Conservation (phyloP, 2,797 vertebrate genomes). For the Aotus griseimembra region DNA sequence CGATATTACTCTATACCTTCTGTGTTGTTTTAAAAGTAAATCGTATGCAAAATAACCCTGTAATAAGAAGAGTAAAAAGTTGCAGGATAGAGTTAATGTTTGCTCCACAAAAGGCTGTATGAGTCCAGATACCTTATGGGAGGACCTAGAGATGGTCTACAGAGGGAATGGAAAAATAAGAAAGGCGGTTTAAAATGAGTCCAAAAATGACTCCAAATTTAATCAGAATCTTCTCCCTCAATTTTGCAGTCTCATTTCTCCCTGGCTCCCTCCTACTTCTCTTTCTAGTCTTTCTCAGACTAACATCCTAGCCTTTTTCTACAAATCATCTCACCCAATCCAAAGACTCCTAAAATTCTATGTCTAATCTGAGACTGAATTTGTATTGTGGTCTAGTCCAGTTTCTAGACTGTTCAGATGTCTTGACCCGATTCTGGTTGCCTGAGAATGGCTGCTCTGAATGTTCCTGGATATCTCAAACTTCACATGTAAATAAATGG, state of each 20-base stretch:
- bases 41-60: background rate
- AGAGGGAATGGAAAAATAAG: background rate
- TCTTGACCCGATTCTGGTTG: background rate
- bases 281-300: background rate
- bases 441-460: background rate
- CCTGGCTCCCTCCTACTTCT: background rate
- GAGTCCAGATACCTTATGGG: background rate
- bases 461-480: background rate
- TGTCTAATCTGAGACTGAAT: background rate
- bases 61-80: background rate
- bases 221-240: background rate
- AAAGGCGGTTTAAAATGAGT: background rate
- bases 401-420: background rate
- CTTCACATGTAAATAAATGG: background rate
- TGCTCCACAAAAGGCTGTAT: background rate
- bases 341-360: background rate
- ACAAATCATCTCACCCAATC: background rate
- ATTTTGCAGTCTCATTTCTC: background rate
- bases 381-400: fast-evolving
- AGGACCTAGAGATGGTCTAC: background rate
- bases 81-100: background rate
- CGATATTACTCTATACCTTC: background rate
- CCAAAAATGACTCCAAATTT: background rate
- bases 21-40: constrained; percentile 25
- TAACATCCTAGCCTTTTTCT: background rate